These are phyloP conservation scores for Gyps fulvus DNA, from an alignment of 2,113 vertebrate genomes.

Conservation along the genomic window DNA sequence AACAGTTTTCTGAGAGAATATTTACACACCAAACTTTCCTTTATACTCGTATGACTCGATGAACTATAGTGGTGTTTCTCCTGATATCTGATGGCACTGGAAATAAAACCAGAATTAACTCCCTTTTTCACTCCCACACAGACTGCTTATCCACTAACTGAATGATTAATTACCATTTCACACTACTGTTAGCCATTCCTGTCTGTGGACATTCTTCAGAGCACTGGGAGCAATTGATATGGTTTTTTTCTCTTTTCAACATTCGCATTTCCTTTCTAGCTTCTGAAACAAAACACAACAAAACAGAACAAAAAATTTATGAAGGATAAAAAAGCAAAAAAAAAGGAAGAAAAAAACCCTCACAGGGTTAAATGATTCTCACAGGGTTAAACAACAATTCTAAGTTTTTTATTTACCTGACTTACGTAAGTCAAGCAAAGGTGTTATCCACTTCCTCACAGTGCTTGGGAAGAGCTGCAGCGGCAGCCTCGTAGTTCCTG, in stretches of 20 bases:
- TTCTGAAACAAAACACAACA: not conserved
- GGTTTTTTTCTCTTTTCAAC: not conserved
- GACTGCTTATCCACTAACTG: not conserved
- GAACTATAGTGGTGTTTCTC: not conserved
- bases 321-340: not conserved
- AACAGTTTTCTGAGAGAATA: not conserved
- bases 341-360: rapidly evolving
- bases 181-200: not conserved
- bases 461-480: not conserved
- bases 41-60: not conserved
- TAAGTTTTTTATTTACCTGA: not conserved
- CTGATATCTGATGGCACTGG: not conserved
- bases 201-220: not conserved
- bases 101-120: not conserved
- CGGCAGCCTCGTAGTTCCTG: not conserved
- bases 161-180: not conserved
- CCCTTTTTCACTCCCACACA: not conserved
- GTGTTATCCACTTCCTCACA: not conserved
- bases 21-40: not conserved
- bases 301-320: not conserved
- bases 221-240: not conserved
- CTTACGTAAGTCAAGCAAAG: slow-evolving; percentile 18
- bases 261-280: not conserved
- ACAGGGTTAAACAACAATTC: not conserved
- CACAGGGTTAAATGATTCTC: not conserved